A percentile compares a stretch with the other conserved stretches of the same genome.
Evolutionary conservation across 2,797 vertebrate species (phyloP).

Genomic region (Callimico goeldii): DNA sequence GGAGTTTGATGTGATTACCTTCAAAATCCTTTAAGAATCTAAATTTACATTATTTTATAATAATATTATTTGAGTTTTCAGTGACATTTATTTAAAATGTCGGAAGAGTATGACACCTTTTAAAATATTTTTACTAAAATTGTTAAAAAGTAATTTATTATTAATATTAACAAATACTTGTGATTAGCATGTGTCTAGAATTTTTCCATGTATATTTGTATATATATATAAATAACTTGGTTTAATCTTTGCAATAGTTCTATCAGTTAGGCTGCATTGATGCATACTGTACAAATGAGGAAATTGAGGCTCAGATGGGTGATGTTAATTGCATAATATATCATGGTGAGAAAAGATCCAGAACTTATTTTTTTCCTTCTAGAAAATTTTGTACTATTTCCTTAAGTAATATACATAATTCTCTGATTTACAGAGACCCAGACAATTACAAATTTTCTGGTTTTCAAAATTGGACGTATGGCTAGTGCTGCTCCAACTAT

Average conservation of each 20-base stretch:
- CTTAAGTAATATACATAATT: background rate
- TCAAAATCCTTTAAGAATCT: background rate
- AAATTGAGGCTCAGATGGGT: background rate
- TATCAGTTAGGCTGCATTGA: background rate
- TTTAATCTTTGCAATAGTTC: background rate
- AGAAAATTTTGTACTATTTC: background rate
- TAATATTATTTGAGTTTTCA: background rate
- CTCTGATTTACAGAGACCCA: background rate
- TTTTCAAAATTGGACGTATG: background rate
- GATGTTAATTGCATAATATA: background rate
- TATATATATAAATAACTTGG: background rate
- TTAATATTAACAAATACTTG: background rate
- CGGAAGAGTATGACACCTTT: background rate
- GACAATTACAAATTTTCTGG: background rate
- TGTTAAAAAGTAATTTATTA: background rate
- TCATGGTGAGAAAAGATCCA: background rate
- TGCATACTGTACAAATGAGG: background rate
- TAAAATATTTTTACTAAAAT: constrained; percentile 7
- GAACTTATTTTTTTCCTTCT: background rate
- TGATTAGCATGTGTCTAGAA: background rate
- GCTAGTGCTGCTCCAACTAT: background rate
- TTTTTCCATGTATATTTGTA: background rate
- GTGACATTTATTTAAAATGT: background rate
- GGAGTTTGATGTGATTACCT: background rate
- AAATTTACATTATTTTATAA: background rate